Evolutionary conservation across 2,113 vertebrate genomes (phyloP), one percentile per base, ranked within the genome.

Genomic region (Rhinolophus sinicus): DNA sequence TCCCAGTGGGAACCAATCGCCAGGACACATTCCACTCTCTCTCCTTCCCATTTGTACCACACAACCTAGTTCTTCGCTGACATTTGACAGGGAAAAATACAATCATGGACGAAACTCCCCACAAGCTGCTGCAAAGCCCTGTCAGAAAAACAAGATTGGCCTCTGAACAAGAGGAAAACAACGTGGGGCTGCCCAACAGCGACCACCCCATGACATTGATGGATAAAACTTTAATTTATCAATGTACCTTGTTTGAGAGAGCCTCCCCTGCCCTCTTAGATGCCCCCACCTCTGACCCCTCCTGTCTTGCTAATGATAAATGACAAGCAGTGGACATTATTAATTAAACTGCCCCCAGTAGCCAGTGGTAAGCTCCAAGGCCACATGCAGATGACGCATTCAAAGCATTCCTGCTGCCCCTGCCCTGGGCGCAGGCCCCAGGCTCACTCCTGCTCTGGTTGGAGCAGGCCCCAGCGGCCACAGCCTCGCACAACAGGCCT

Each of bases 291-390:
- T 54, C 56, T 35, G 30, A 65, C 83, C 84, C 77, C 93, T 98
- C 97, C 97, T 85, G 64, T 93, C 97, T 96, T 8, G 38, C 85
- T 97, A 52, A 98, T 98, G 97, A 98, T 98, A 98, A 98, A 98
- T 98, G 98, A 98, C 98, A 98, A 97, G 98, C 95, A 70, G 96
- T 96, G 40, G 65, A 98, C 97, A 80, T 97, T 98, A 98, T 98
- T 99, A 98, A 99, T 99, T 98, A 98, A 98, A 98, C 67, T 83
- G 97, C 96, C 96, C 80, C 72, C 44, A 86, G 96, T 75, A 97
- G 92, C 85, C 56, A 91, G 97, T 35, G 96, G 90, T 96, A 95
- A 97, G 97, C 93, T 38, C 97, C 88, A 35, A 93, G 97, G 93
- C 94, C 88, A 64, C 97, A 94, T 65, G 83, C 72, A 52, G 93